A percentile compares a stretch with the other conserved stretches of the same genome.
Evolutionary conservation across 2,113 vertebrate species (phyloP).

Genomic region (Cynopterus brachyotis): DNA sequence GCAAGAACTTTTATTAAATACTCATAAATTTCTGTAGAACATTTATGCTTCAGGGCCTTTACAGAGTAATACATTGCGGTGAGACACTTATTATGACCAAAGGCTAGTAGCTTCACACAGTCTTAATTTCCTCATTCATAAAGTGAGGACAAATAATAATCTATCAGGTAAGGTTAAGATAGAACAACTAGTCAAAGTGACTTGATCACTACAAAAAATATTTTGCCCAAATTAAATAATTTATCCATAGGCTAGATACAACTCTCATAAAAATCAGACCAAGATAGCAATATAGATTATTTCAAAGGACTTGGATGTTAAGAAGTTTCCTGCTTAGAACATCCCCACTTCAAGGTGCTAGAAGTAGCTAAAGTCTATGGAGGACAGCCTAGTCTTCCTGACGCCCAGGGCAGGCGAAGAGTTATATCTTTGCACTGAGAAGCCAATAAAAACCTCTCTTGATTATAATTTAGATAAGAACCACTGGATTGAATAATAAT

Average conservation of each 20-base stretch:
- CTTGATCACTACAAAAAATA: slow-evolving; percentile 41
- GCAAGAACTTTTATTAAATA: slow-evolving; percentile 56
- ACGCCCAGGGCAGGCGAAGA: slow-evolving; percentile 84
- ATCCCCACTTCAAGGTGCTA: slow-evolving; percentile 23
- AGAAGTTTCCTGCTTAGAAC: slow-evolving; percentile 41
- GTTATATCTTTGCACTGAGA: slow-evolving; percentile 80
- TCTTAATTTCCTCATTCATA: slow-evolving; percentile 47
- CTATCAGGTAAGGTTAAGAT: slow-evolving; percentile 33
- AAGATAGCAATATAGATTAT: not conserved
- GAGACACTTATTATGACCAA: slow-evolving; percentile 52
- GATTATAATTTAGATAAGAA: slow-evolving; percentile 96
- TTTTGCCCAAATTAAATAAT: slow-evolving; percentile 34
- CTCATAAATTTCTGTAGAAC: slow-evolving; percentile 57
- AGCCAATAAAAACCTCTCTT: slow-evolving; percentile 92
- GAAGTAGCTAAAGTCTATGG: slow-evolving; percentile 3
- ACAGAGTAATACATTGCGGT: slow-evolving; percentile 22
- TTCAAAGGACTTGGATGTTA: slow-evolving; percentile 36
- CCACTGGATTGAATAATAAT: slow-evolving; percentile 93
- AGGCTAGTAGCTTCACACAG: slow-evolving; percentile 50
- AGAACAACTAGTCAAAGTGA: slow-evolving; percentile 39
- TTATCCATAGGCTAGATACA: not conserved
- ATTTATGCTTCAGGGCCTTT: slow-evolving; percentile 50
- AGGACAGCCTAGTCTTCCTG: slow-evolving; percentile 73
- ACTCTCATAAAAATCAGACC: slow-evolving; percentile 21
- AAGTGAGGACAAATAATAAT: slow-evolving; percentile 33